These are phyloP conservation scores for Sandelia bainsii DNA, from an alignment of 2,797 vertebrate species.

Conservation along the genomic window DNA sequence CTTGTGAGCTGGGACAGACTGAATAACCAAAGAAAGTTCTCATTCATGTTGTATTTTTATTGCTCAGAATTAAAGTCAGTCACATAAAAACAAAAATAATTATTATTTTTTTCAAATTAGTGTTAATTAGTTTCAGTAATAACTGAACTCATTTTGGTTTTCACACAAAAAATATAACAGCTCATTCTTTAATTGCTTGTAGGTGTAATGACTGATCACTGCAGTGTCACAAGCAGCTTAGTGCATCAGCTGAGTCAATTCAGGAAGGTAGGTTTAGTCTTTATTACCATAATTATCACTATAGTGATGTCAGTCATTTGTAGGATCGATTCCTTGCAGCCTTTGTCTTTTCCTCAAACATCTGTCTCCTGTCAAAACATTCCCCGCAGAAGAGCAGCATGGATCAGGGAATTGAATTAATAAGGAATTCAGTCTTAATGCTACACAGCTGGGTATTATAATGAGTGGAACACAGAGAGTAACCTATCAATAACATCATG, in stretches of 20 bases:
- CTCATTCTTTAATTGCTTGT: not conserved
- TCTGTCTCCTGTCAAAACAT: slow-evolving; percentile 50
- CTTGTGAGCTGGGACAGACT: not conserved
- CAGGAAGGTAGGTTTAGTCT: not conserved
- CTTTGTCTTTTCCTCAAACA: slow-evolving; percentile 31
- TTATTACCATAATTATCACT: slow-evolving; percentile 24
- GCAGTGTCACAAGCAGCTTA: not conserved
- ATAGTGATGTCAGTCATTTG: slow-evolving; percentile 33
- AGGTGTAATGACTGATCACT: not conserved
- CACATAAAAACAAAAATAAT: not conserved
- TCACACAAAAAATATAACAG: not conserved
- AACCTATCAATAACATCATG: slow-evolving; percentile 43
- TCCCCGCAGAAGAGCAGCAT: slow-evolving; percentile 12
- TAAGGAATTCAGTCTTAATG: slow-evolving; percentile 36
- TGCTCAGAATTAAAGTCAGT: not conserved
- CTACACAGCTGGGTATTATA: slow-evolving; percentile 36
- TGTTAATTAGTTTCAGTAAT: not conserved
- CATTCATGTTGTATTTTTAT: not conserved
- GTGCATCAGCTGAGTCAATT: not conserved
- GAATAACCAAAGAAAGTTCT: not conserved
- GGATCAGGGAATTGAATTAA: slow-evolving; percentile 41
- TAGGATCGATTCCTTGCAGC: slow-evolving; percentile 32
- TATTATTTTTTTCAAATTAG: not conserved
- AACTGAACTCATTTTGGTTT: not conserved
- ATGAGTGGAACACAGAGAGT: slow-evolving; percentile 45